These are phyloP conservation scores for Spodoptera littoralis DNA, from an alignment of 2,888 invertebrate species.

Conservation along the genomic window DNA sequence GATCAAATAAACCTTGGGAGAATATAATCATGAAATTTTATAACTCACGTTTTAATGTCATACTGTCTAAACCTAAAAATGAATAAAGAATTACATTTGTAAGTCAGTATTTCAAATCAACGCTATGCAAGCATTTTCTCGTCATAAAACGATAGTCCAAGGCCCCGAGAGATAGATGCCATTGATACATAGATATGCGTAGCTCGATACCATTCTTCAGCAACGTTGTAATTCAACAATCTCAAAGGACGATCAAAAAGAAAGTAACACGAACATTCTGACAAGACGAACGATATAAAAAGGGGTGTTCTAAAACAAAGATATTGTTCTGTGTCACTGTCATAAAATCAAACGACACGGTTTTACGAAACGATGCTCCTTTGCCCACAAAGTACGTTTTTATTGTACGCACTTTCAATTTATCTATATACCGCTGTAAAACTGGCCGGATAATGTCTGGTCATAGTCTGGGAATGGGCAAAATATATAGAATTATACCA, in stretches of 20 bases:
- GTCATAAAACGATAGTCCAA: too few relatives aligned
- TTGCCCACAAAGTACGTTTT: constrained; percentile 37
- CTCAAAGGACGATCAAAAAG: constrained; percentile 14
- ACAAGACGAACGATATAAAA: constrained; percentile 33
- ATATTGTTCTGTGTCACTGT: constrained; percentile 20
- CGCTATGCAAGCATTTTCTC: too few relatives aligned
- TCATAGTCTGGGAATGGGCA: constrained; percentile 1
- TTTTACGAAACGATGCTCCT: constrained; percentile 37
- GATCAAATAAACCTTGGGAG: neutral
- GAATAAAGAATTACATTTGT: too few relatives aligned
- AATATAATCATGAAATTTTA: too few relatives aligned
- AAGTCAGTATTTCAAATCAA: too few relatives aligned
- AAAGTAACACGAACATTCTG: constrained; percentile 9
- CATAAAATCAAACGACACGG: constrained; percentile 46
- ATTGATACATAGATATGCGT: constrained; percentile 3
- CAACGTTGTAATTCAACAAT: constrained; percentile 19
- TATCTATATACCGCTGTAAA: constrained; percentile 32
- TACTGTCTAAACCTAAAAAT: too few relatives aligned
- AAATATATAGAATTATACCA: too few relatives aligned
- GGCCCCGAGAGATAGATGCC: too few relatives aligned
- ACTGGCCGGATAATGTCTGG: constrained; percentile 3
- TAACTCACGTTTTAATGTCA: too few relatives aligned
- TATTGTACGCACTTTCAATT: constrained; percentile 47
- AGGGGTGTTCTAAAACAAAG: constrained; percentile 49
- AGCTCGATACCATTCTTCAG: constrained; percentile 8